Conservation (phyloP, 2,797 vertebrate species). For the Lerista edwardsae region DNA sequence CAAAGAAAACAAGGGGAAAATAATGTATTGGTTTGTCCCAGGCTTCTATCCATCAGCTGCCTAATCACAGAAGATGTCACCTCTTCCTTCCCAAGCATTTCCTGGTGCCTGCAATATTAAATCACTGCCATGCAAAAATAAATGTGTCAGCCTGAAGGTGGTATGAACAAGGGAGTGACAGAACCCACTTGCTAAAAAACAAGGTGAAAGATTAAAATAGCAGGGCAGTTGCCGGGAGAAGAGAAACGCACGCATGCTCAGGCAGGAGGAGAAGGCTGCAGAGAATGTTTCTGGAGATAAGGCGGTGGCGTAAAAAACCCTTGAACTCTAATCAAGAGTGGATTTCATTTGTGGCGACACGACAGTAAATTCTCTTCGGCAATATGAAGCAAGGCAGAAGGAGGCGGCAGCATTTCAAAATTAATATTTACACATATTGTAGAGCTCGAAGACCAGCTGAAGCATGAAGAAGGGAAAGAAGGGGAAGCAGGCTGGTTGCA, state of each 20-base stretch:
- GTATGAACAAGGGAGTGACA: constrained; percentile 2
- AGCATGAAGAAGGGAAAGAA: not conserved
- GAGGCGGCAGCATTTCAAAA: not conserved
- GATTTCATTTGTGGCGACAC: not conserved
- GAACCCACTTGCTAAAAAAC: constrained; percentile 13
- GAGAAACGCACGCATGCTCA: constrained; percentile 7
- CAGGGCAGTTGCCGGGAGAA: constrained; percentile 9
- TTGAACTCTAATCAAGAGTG: not conserved
- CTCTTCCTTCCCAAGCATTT: not conserved
- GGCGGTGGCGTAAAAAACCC: not conserved
- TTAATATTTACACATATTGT: not conserved
- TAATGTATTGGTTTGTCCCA: not conserved
- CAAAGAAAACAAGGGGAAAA: not conserved
- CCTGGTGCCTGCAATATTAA: constrained; percentile 15
- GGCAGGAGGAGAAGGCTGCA: constrained; percentile 30
- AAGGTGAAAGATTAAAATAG: constrained; percentile 48
- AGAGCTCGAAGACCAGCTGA: not conserved
- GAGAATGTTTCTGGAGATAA: constrained; percentile 56
- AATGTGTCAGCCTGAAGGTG: constrained; percentile 19
- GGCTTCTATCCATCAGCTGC: not conserved
- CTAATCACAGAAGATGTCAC: not conserved
- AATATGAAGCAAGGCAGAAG: constrained; percentile 13
- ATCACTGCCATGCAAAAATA: constrained; percentile 19
- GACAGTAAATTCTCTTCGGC: constrained; percentile 5
- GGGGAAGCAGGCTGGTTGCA: not conserved